phyloP scores from a whole-genome alignment of 2,888 invertebrate species.

The Tachina fera region DNA sequence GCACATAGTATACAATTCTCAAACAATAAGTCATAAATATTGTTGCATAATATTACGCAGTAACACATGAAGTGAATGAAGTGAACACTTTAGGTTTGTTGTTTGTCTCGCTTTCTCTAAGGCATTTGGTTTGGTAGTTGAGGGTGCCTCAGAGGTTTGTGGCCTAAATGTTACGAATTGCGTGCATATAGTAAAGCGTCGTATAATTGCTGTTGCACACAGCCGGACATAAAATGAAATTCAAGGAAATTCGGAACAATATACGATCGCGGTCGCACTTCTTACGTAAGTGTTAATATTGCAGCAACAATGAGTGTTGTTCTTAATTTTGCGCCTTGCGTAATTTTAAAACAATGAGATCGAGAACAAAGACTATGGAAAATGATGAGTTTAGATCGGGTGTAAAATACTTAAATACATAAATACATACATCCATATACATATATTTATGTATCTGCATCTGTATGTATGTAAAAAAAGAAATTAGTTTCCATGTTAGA shows the following conservation, averaged over 20 bases:
- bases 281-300: constrained; percentile 63
- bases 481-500: too few relatives aligned
- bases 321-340: constrained; percentile 50
- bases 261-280: constrained; percentile 67
- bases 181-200: constrained; percentile 62
- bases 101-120: constrained; percentile 8
- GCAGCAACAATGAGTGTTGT: constrained; percentile 44
- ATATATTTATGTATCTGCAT: too few relatives aligned
- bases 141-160: constrained; percentile 32
- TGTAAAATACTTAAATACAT: not conserved
- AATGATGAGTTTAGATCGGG: not conserved
- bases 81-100: not conserved
- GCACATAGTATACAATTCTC: constrained; percentile 4
- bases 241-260: constrained; percentile 51
- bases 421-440: too few relatives aligned
- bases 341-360: constrained; percentile 43
- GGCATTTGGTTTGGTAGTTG: not conserved
- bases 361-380: constrained; percentile 12
- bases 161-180: constrained; percentile 64
- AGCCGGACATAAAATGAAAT: constrained; percentile 58
- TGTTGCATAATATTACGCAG: constrained; percentile 67
- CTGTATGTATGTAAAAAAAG: too few relatives aligned
- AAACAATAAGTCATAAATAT: constrained; percentile 57
- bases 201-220: constrained; percentile 52
- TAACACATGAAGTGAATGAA: not conserved